Percentiles rank a stretch among this genome's conserved stretches.
Evolutionary conservation across 2,888 invertebrate genomes (phyloP).

Genomic region (Eilema griseolum): DNA sequence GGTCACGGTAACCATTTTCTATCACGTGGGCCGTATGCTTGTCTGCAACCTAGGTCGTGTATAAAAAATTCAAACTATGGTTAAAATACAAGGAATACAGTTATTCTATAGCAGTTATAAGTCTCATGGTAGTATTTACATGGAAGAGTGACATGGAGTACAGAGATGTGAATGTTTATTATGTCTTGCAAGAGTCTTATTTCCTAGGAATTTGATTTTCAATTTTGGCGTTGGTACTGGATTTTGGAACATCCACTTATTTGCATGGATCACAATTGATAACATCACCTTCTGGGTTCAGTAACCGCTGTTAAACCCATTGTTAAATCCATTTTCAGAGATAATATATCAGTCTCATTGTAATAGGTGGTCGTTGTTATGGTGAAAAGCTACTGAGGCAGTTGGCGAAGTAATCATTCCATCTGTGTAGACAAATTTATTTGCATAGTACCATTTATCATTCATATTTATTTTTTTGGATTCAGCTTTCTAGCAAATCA

Average conservation of each 20-base stretch:
- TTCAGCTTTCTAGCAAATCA: slow-evolving; percentile 36
- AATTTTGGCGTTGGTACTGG: neutral
- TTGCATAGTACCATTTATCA: slow-evolving; percentile 15
- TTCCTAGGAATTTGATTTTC: neutral
- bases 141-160: too few species aligned
- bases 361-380: neutral
- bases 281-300: too few species aligned
- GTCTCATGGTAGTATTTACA: too few species aligned
- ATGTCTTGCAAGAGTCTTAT: neutral
- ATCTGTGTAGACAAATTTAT: neutral
- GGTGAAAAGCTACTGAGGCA: neutral
- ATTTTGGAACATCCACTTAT: neutral
- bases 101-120: too few species aligned
- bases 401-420: neutral
- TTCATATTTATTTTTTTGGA: slow-evolving; percentile 13
- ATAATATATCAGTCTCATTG: neutral
- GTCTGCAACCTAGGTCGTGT: too few species aligned
- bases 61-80: too few species aligned
- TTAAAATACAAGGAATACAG: too few species aligned
- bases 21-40: too few species aligned
- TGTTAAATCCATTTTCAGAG: too few species aligned
- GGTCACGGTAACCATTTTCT: too few species aligned
- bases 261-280: too few species aligned
- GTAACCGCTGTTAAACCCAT: too few species aligned
- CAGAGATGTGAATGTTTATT: neutral